phyloP scores from a whole-genome alignment of 2,113 vertebrate genomes.

The Zosterops pallidus region DNA sequence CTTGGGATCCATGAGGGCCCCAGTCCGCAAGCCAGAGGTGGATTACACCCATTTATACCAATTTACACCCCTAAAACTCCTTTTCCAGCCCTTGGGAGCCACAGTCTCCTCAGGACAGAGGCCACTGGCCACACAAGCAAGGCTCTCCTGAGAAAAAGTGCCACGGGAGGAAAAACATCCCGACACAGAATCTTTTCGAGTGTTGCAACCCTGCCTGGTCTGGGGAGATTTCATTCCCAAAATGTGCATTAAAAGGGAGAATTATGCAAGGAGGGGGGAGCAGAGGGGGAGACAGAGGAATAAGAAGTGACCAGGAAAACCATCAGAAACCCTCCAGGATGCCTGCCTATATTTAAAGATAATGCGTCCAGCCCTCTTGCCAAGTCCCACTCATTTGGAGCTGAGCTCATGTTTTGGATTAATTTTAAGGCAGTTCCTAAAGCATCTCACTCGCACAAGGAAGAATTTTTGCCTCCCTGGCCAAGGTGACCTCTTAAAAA shows the following conservation, averaged over 20 bases:
- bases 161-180: not conserved
- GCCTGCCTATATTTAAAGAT: slow-evolving; percentile 58
- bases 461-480: slow-evolving; percentile 48
- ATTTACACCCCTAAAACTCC: not conserved
- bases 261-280: not conserved
- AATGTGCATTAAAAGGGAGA: slow-evolving; percentile 25
- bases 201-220: slow-evolving; percentile 14
- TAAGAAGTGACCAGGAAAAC: slow-evolving; percentile 60
- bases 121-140: not conserved
- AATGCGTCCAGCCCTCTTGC: slow-evolving; percentile 33
- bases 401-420: slow-evolving; percentile 46
- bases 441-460: not conserved
- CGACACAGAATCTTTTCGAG: not conserved
- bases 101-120: not conserved
- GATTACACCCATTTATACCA: not conserved
- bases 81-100: not conserved
- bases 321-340: slow-evolving; percentile 46
- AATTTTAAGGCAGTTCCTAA: slow-evolving; percentile 51
- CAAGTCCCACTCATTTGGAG: slow-evolving; percentile 52
- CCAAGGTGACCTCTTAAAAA: slow-evolving; percentile 44
- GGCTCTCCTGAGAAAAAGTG: not conserved
- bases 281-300: not conserved
- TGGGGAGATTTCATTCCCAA: not conserved
- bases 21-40: not conserved
- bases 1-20: no score